These are phyloP conservation scores for Drosophila prostipennis DNA, from an alignment of 2,888 invertebrate species.

Conservation along the genomic window DNA sequence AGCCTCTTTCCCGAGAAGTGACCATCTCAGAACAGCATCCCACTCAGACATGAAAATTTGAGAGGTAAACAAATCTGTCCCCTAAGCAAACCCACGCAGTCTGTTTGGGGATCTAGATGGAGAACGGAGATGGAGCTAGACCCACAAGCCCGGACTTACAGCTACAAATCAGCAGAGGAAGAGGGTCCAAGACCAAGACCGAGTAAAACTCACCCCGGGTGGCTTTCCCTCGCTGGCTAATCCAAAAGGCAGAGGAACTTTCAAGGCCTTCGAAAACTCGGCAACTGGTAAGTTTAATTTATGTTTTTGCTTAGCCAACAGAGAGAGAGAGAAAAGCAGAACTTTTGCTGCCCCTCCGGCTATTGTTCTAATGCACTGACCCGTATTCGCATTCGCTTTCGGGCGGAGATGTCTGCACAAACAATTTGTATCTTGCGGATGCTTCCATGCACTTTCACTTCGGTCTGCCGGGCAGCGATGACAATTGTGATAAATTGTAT, in stretches of 20 bases:
- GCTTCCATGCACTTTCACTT: constrained; percentile 56
- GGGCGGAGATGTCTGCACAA: constrained; percentile 52
- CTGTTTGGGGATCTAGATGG: constrained; percentile 3
- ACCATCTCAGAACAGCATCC: constrained; percentile 30
- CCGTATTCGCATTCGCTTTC: constrained; percentile 23
- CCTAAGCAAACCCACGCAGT: constrained; percentile 31
- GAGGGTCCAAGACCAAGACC: constrained; percentile 17
- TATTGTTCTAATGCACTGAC: constrained; percentile 70
- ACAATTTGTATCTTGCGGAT: constrained; percentile 61
- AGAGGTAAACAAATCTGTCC: constrained; percentile 44
- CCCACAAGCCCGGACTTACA: constrained; percentile 46
- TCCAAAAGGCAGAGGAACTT: constrained; percentile 50
- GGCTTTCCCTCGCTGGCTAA: constrained; percentile 42
- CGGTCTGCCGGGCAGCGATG: constrained; percentile 12
- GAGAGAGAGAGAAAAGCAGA: constrained; percentile 12
- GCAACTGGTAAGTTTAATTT: constrained; percentile 44
- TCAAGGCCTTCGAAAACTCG: constrained; percentile 25
- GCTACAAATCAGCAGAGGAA: constrained; percentile 43
- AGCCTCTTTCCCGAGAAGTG: constrained; percentile 27
- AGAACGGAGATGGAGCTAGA: constrained; percentile 7
- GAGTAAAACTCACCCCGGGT: constrained; percentile 51
- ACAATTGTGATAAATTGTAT: constrained; percentile 79
- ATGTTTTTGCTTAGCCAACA: constrained; percentile 34
- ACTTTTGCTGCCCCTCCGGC: constrained; percentile 26
- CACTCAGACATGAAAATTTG: constrained; percentile 21